These are phyloP conservation scores for Porites divaricata DNA, from an alignment of 92 coral and sea anemone genomes.

Conservation along the genomic window DNA sequence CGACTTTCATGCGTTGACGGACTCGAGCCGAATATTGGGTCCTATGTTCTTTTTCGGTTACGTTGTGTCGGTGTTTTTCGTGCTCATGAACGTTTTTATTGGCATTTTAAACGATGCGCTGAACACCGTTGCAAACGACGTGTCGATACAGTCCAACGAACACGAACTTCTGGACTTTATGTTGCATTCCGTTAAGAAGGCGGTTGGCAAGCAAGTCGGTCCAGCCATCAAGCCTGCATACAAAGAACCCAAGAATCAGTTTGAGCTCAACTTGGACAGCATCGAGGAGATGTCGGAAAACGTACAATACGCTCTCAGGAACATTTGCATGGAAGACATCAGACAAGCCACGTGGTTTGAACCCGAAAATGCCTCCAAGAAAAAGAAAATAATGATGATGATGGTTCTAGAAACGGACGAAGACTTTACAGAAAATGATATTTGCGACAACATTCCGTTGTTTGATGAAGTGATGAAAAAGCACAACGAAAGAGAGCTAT, in stretches of 20 bases:
- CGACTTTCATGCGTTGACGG: slow-evolving; percentile 71
- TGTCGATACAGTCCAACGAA: slow-evolving; percentile 87
- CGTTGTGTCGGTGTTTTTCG: slow-evolving; percentile 78
- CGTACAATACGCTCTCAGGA: slow-evolving; percentile 86
- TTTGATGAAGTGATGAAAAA: slow-evolving; percentile 78
- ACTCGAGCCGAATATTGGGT: slow-evolving; percentile 77
- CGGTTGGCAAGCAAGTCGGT: slow-evolving; percentile 94
- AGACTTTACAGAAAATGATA: slow-evolving; percentile 89
- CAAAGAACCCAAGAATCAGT: slow-evolving; percentile 80
- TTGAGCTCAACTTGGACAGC: slow-evolving; percentile 78
- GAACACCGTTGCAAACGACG: slow-evolving; percentile 74
- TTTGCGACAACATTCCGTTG: slow-evolving; percentile 94
- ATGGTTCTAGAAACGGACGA: slow-evolving; percentile 89
- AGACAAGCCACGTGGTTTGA: slow-evolving; percentile 81
- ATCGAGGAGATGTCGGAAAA: slow-evolving; percentile 89
- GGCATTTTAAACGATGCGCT: slow-evolving; percentile 87
- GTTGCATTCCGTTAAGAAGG: slow-evolving; percentile 88
- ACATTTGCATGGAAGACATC: slow-evolving; percentile 94
- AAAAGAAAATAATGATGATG: slow-evolving; percentile 81
- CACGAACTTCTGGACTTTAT: slow-evolving; percentile 93
- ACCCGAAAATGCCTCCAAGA: slow-evolving; percentile 61
- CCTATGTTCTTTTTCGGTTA: slow-evolving; percentile 88
- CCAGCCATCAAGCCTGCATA: slow-evolving; percentile 94
- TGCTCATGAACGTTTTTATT: slow-evolving; percentile 90
- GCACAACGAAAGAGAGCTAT: slow-evolving; percentile 69